Base-by-base conservation (phyloP, 2,113 vertebrate genomes). In the Centropristis striata region DNA sequence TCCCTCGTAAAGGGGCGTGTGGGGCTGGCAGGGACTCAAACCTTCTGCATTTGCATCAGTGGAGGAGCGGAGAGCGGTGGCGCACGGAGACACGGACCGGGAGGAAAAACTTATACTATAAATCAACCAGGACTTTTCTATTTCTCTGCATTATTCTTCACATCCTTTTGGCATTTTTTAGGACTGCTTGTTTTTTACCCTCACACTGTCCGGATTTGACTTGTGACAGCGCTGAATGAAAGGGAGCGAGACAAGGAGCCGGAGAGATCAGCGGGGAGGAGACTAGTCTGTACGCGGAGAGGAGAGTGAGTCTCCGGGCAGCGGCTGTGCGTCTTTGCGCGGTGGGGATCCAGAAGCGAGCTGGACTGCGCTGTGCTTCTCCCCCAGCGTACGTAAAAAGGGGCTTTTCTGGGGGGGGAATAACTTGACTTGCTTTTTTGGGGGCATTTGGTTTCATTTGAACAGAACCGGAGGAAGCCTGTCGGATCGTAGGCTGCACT, bases 1-100 rank as follows among this genome's bases (percentile, higher is more conserved):
- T 76, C 81, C 77, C 77, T 87, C 32, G 87, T 88, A 90, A 91
- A 93, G 91, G 88, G 90, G 92, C 87, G 91, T 91, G 93, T 79
- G 86, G 75, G 63, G 68, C 81, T 80, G 84, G 84, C 88, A 55
- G 69, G 61, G 76, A 84, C 83, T 86, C 85, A 88, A 84, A 87
- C 85, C 79, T 57, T 71, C 78, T 69, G 78, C 78, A 71, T 89
- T 90, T 51, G 70, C 84, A 84, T 87, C 82, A 70, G 84, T 36
- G 80, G 54, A 84, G 77, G 53, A 80, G 46, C 66, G 1, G 74
- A 73, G 83, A 85, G 83, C 64, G 27, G 86, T 28, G 87, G 82
- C 73, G 77, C 86, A 59, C 81, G 39, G 80, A 86, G 60, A 75
- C 0, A 59, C 77, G n/a, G 69, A 83, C 67, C 37, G 37, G 25